Percentiles rank a stretch among this genome's conserved stretches.
Conservation (phyloP, 2,888 invertebrate genomes). For the Priapulus caudatus region DNA sequence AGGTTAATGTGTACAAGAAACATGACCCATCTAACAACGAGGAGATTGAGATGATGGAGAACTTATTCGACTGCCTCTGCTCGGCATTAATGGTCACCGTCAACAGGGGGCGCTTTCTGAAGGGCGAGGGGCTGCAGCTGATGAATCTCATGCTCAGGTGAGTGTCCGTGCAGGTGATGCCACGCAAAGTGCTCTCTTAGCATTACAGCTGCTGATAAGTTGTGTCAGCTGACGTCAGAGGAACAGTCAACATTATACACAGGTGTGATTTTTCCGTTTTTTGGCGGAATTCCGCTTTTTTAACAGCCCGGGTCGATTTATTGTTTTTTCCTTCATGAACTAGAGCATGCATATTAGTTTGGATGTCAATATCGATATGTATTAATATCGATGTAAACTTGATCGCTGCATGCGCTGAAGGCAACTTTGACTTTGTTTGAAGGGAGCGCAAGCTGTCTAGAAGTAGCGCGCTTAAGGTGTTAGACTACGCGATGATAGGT, state of each 20-base stretch:
- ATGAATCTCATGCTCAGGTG: slow-evolving; percentile 96
- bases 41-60: slow-evolving; percentile 98
- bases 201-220: too few relatives aligned
- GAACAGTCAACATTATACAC: too few relatives aligned
- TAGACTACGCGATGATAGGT: slow-evolving; percentile 94
- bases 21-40: slow-evolving; percentile 82
- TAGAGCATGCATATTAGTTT: too few relatives aligned
- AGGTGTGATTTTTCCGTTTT: too few relatives aligned
- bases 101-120: slow-evolving; percentile 82
- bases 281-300: too few relatives aligned
- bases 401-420: too few relatives aligned
- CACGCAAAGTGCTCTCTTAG: too few relatives aligned
- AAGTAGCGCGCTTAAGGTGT: slow-evolving; percentile 86
- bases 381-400: too few relatives aligned
- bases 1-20: slow-evolving; percentile 83
- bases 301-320: too few relatives aligned
- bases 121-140: slow-evolving; percentile 91
- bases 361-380: too few relatives aligned
- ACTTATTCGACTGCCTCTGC: slow-evolving; percentile 88
- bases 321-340: too few relatives aligned
- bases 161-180: slow-evolving; percentile 7
- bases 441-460: slow-evolving; percentile 54
- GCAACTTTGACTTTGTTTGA: slow-evolving; percentile 14
- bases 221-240: too few relatives aligned
- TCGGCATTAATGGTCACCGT: slow-evolving; percentile 66